Conservation (phyloP, 2,888 invertebrate genomes). For the Proisotoma minuta region DNA sequence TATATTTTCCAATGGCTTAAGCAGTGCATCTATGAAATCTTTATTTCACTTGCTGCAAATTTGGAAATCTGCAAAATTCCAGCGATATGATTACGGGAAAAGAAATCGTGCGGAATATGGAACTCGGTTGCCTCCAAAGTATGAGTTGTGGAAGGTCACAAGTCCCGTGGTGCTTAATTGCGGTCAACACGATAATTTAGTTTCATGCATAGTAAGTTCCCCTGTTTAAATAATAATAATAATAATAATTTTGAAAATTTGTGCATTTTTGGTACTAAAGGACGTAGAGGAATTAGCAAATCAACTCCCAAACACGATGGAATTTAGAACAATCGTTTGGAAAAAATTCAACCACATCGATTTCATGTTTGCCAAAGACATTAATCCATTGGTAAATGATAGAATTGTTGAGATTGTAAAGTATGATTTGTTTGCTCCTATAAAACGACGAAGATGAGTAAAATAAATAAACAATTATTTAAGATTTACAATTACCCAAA, state of each 20-base stretch:
- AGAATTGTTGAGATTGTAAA: slow-evolving; percentile 7
- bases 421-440: too few species aligned
- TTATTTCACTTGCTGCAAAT: not conserved
- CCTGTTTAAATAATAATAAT: too few species aligned
- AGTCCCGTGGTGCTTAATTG: not conserved
- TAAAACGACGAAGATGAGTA: too few species aligned
- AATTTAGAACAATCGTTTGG: not conserved
- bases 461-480: too few species aligned
- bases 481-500: too few species aligned
- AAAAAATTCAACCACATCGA: slow-evolving; percentile 6
- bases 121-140: not conserved
- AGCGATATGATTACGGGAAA: not conserved
- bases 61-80: not conserved
- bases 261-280: not conserved
- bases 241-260: too few species aligned
- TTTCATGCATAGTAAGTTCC: not conserved
- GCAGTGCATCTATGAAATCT: slow-evolving; percentile 6
- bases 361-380: not conserved
- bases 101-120: not conserved
- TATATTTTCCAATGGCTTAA: not conserved
- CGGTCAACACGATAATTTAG: not conserved
- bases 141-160: slow-evolving; percentile 4
- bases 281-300: not conserved
- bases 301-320: not conserved
- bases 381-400: slow-evolving; percentile 1